Base-by-base conservation (phyloP, 2,113 vertebrate species). In the Rana temporaria region DNA sequence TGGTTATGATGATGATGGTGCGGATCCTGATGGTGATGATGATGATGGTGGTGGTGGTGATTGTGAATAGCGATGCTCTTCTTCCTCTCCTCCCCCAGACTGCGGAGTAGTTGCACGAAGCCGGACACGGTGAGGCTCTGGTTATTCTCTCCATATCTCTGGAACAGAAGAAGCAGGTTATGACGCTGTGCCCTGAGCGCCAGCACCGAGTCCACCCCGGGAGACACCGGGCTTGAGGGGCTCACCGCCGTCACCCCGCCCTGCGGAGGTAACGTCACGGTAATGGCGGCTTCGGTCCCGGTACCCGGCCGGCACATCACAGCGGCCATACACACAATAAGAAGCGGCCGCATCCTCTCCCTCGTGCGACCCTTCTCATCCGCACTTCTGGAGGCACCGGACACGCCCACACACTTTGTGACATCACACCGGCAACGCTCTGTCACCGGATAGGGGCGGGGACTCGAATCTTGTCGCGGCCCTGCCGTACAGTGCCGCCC, bases 81-180 rank as follows among this genome's bases (percentile, higher is more conserved):
- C 88, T 9, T 89, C 90, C 3, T 95, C 95, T 26, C 94, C 78
- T 98, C 88, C 0, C 96, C 96, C 60, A 99, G 92, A 4, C 90
- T 97, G 63, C 91, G 90, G 1, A 99, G 86, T 24, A 99, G 90
- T 32, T 94, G 95, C 87, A 89, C 94, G 2, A 99, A 91, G 0
- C 97, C 98, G 38, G 92, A 91, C 79, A 98, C 68, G 0, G 96
- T 96, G 76, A 99, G 92, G 81, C 91, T 95, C 42, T 75, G 62
- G 62, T 97, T 96, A 12, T 99, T 99, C 75, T 99, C 94, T 18
- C 96, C 95, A 5, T 95, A 99, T 85, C 95, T 95, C 87, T 91
- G 88, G 85, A 99, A 99, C 19, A 99, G 95, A 16, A 94, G 94
- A 81, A 96, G 95, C 79, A 99, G 93, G 84, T 99, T 95, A 32